These are phyloP conservation scores for Tenthredo notha DNA, from an alignment of 2,888 invertebrate genomes.

Conservation along the genomic window DNA sequence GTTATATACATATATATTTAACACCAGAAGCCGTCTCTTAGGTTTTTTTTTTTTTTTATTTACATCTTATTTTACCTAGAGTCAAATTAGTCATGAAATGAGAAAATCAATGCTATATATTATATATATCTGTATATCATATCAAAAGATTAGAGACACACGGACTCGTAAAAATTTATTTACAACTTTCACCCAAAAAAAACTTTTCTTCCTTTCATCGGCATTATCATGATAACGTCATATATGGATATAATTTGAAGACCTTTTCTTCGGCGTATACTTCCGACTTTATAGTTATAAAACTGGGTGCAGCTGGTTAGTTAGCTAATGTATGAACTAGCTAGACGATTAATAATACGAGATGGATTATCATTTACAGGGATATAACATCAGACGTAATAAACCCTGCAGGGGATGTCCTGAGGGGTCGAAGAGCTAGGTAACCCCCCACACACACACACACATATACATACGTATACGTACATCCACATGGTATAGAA, in stretches of 20 bases:
- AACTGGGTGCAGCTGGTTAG: constrained; percentile 41
- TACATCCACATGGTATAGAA: background rate
- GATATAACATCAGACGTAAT: constrained; percentile 27
- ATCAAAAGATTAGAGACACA: background rate
- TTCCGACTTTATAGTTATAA: background rate
- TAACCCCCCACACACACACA: background rate
- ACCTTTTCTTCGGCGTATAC: background rate
- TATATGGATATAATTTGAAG: background rate
- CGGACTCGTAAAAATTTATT: no score
- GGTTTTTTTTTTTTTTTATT: no score
- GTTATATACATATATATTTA: constrained; percentile 15
- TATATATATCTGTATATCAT: background rate
- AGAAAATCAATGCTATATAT: background rate
- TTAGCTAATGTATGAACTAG: constrained; percentile 34
- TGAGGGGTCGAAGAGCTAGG: constrained; percentile 2
- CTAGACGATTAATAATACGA: constrained; percentile 34
- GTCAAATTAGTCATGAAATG: background rate
- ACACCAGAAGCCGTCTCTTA: constrained; percentile 18
- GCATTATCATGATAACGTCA: background rate
- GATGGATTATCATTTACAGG: constrained; percentile 40
- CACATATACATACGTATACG: no score
- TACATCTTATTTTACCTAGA: background rate
- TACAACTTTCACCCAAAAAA: background rate
- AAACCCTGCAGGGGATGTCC: constrained; percentile 20
- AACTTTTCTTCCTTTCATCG: no score